Base-by-base conservation (phyloP, 2,797 vertebrate genomes). In the Saxicola maurus region DNA sequence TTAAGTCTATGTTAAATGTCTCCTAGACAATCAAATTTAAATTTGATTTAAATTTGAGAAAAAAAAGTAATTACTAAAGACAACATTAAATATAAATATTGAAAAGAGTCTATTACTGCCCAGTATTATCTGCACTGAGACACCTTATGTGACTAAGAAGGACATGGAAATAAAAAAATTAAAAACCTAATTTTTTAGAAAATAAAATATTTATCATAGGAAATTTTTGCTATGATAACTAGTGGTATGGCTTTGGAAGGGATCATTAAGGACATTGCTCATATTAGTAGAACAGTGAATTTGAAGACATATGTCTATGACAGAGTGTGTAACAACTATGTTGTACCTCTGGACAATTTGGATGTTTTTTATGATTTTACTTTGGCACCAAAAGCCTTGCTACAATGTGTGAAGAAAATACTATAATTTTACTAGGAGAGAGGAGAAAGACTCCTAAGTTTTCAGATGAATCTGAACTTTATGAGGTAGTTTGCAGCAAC, bases 331-430 rank as follows among this genome's bases (percentile, higher is more conserved):
- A 27, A 57, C 8, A 75, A 17, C 4, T 18, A 2, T 31, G 8
- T 23, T 69, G 42, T 49, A 75, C 9, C 24, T 24, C 15, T 49
- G 7, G 35, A 53, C 6, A 28, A n/a, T 40, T 25, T 55, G 8
- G 11, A 48, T 2, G 0, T 1, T 17, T 67, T 69, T 53, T 19
- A 6, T 20, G 7, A 17, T 6, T 18, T 15, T 24, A 55, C 3
- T 42, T 78, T 83, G 42, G 2, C 21, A 61, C 37, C 14, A 10
- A 15, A 40, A 48, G 17, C 10, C 60, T 65, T 49, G 4, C 16
- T 28, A 8, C 17, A 73, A 7, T 4, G 2, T n/a, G 10, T 13
- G n/a, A 65, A 60, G 6, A 55, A 37, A 72, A 30, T 4, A 23
- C 15, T 65, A 1, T 14, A 43, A 10, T 40, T 17, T 40, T 40